These are phyloP conservation scores for Megaleporinus macrocephalus DNA, from an alignment of 2,113 vertebrate genomes.

Conservation along the genomic window DNA sequence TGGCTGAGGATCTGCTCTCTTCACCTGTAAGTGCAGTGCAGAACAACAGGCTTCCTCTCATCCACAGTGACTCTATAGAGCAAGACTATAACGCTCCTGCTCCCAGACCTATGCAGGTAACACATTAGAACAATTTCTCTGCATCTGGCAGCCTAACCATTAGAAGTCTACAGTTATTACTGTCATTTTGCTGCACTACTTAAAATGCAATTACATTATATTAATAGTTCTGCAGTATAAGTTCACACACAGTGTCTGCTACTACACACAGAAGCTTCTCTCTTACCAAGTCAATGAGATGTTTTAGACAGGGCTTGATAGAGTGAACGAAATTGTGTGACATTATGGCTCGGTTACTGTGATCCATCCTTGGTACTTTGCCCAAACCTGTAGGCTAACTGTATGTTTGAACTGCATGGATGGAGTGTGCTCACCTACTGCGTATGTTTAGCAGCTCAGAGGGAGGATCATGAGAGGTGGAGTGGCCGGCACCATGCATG, in stretches of 20 bases:
- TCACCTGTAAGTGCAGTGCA: slow-evolving; percentile 44
- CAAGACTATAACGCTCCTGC: slow-evolving; percentile 54
- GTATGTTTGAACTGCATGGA: neutral
- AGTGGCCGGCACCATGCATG: slow-evolving; percentile 72
- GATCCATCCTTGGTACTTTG: neutral
- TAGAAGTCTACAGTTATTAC: neutral
- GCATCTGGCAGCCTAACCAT: neutral
- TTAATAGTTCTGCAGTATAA: no score
- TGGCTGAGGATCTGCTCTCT: slow-evolving; percentile 65
- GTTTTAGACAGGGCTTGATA: no score
- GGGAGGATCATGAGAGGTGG: slow-evolving; percentile 62
- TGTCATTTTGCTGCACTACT: no score
- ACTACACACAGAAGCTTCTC: no score
- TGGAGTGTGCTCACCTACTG: neutral
- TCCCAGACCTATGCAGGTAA: slow-evolving; percentile 74
- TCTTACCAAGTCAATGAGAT: no score
- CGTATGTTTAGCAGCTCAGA: slow-evolving; percentile 64
- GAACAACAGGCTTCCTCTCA: slow-evolving; percentile 75
- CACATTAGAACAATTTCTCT: neutral
- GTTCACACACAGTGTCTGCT: no score
- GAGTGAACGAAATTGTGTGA: no score
- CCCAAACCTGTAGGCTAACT: neutral
- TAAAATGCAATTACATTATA: no score
- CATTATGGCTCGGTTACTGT: no score
- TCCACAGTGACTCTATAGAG: slow-evolving; percentile 70